Percentiles rank a stretch among this genome's conserved stretches.
phyloP scores from a whole-genome alignment of 2,888 invertebrate species.

The Dryadula phaetusa region DNA sequence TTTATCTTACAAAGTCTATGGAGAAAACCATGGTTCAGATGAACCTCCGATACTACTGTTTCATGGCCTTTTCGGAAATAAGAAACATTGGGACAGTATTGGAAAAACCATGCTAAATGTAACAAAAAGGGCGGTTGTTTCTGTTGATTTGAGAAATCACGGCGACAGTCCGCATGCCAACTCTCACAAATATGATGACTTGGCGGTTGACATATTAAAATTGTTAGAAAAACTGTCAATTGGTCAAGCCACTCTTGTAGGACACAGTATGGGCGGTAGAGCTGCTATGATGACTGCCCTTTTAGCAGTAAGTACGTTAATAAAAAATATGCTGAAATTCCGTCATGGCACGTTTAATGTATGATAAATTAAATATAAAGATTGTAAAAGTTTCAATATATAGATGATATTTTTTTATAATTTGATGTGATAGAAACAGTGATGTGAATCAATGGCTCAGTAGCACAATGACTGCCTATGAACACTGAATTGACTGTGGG shows the following conservation, averaged over 20 bases:
- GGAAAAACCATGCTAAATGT: slow-evolving; percentile 87
- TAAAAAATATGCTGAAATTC: background rate
- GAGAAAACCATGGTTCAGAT: slow-evolving; percentile 52
- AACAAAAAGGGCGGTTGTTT: slow-evolving; percentile 89
- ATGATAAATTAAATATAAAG: no score
- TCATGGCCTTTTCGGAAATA: slow-evolving; percentile 95
- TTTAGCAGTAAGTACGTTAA: slow-evolving; percentile 77
- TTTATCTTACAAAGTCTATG: slow-evolving; percentile 68
- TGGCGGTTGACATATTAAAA: slow-evolving; percentile 89
- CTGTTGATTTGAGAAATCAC: slow-evolving; percentile 97
- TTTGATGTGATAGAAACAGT: no score
- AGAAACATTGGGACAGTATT: slow-evolving; percentile 93
- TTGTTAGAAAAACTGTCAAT: slow-evolving; percentile 86
- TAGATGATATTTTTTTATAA: no score
- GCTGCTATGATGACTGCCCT: slow-evolving; percentile 92
- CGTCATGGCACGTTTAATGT: background rate
- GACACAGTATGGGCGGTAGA: slow-evolving; percentile 97
- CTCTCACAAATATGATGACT: slow-evolving; percentile 88
- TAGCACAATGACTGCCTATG: no score
- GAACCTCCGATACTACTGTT: slow-evolving; percentile 80
- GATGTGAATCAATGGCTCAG: no score
- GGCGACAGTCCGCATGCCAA: slow-evolving; percentile 93
- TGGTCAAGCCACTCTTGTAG: slow-evolving; percentile 87
- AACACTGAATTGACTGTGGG: no score
- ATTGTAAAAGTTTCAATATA: no score